Evolutionary conservation across 2,113 vertebrate species (phyloP).

Genomic region (Microcebus tavaratra): DNA sequence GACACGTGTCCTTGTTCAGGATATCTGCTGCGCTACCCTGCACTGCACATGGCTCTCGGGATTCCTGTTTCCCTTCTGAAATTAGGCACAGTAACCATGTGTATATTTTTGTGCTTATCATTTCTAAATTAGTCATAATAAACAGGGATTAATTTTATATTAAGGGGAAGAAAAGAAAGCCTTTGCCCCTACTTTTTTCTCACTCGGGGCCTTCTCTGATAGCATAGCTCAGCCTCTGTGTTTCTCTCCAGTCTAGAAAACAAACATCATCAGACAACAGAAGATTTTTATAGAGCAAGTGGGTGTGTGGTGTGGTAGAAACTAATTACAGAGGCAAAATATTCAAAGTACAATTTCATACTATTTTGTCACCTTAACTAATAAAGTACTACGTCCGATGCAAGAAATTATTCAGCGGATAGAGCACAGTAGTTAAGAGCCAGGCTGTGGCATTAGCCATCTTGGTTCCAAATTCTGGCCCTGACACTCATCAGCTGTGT

Average conservation of each 20-base stretch:
- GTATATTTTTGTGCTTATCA: not conserved
- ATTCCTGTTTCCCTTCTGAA: not conserved
- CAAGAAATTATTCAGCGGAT: not conserved
- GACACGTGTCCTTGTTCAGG: not conserved
- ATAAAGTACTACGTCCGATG: not conserved
- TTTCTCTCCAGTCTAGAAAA: not conserved
- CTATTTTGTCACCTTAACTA: not conserved
- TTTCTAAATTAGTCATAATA: not conserved
- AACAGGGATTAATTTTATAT: not conserved
- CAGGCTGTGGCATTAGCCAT: not conserved
- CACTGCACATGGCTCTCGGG: not conserved
- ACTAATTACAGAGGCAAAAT: slow-evolving; percentile 38
- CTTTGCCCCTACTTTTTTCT: not conserved
- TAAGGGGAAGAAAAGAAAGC: not conserved
- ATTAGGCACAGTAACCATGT: not conserved
- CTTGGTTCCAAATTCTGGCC: not conserved
- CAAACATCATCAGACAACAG: not conserved
- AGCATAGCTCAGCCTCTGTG: not conserved
- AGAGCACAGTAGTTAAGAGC: not conserved
- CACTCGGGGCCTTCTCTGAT: not conserved
- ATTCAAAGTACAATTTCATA: not conserved
- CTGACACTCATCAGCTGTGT: not conserved
- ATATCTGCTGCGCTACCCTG: not conserved
- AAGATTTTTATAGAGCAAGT: not conserved
- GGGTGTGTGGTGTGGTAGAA: not conserved